Percentiles rank a stretch among this genome's conserved stretches.
Conservation (phyloP, 2,888 invertebrate species). For the Ophioninae sp. region DNA sequence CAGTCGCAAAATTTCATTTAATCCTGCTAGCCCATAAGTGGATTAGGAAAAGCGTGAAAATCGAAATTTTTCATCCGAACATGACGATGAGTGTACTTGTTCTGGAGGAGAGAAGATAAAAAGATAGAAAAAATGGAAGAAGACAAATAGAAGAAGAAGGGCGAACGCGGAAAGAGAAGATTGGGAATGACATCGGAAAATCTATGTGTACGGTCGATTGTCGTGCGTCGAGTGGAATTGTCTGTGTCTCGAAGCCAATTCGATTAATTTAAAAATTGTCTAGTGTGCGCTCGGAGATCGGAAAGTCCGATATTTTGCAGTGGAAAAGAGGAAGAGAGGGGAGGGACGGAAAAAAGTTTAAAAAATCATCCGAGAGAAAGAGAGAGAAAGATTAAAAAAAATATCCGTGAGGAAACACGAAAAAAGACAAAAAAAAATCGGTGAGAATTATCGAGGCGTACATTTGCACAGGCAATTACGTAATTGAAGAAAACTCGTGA, state of each 20-base stretch:
- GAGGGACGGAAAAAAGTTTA: too few relatives aligned
- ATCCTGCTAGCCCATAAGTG: slow-evolving; percentile 51
- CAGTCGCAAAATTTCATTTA: slow-evolving; percentile 35
- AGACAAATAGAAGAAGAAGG: neutral
- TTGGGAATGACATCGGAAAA: slow-evolving; percentile 47
- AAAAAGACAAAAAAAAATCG: neutral
- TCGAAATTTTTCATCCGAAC: slow-evolving; percentile 55
- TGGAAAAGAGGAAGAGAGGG: neutral
- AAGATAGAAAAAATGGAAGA: slow-evolving; percentile 29
- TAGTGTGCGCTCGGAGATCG: neutral
- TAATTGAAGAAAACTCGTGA: slow-evolving; percentile 58
- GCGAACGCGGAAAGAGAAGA: neutral
- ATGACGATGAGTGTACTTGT: slow-evolving; percentile 32
- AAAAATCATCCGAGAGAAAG: too few relatives aligned
- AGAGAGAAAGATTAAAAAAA: neutral
- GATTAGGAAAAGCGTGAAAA: slow-evolving; percentile 59
- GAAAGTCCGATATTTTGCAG: slow-evolving; percentile 1
- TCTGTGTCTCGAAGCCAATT: slow-evolving; percentile 45
- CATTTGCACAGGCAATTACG: neutral
- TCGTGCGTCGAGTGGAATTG: slow-evolving; percentile 54
- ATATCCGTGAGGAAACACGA: neutral
- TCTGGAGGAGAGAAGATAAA: neutral
- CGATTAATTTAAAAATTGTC: slow-evolving; percentile 55
- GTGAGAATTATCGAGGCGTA: neutral
- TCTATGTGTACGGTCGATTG: slow-evolving; percentile 40